Base-by-base conservation (phyloP, 2,888 invertebrate species). In the Ecdyonurus torrentis region DNA sequence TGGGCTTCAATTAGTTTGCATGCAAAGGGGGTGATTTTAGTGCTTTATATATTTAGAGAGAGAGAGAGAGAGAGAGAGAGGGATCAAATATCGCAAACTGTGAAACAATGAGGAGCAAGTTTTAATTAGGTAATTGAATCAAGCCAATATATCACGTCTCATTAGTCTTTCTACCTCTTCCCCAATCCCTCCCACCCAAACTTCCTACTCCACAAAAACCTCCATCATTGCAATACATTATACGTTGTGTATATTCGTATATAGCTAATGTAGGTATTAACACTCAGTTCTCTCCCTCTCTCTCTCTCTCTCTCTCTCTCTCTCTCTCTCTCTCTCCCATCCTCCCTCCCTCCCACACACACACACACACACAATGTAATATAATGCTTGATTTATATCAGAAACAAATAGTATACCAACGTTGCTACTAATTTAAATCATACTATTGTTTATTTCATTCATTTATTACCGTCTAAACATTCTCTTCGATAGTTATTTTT, bases 251-350 rank as follows among this genome's bases (percentile, higher is more conserved):
- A n/a, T n/a, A n/a, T n/a, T n/a, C n/a, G n/a, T n/a, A n/a, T n/a
- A n/a, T n/a, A n/a, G 37, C 37, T 37, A 37, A 37, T 37, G 37
- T 15, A 37, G 7, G 37, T 37, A 37, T 58, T 55, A 23, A 37
- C 60, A 25, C 53, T 23, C 55, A 52, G 24, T 62, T 25, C 19
- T 62, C 55, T 53, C 59, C 63, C 61, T 19, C 53, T 52, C 62
- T 59, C 61, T 23, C 62, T 62, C 62, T 59, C 61, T 61, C 20
- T 58, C 59, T 52, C 60, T 63, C 50, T 52, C 59, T 63, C 62
- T 62, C 52, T 24, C 55, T 60, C 55, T 55, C 63, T 23, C 59
- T 58, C 53, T 64, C 52, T 64, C 19, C 60, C 58, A n/a, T 25
- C 55, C 50, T 50, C 63, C 24, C 63, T 59, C 59, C 19, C n/a